Conservation (phyloP, 2,113 vertebrate genomes). For the Chionomys nivalis region DNA sequence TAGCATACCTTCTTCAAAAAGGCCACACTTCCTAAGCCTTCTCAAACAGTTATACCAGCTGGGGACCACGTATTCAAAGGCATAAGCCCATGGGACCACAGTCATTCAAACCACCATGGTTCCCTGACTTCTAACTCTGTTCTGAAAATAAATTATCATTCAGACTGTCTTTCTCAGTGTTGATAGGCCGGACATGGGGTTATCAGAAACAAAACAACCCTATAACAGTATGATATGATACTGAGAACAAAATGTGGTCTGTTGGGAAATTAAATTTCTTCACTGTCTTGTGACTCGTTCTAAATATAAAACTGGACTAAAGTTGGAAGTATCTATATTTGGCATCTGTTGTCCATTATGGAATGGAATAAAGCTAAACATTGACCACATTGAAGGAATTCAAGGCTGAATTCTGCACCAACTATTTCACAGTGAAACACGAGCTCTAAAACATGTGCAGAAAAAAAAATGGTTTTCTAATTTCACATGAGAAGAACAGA, state of each 20-base stretch:
- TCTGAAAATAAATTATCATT: slow-evolving; percentile 31
- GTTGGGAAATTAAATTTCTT: slow-evolving; percentile 59
- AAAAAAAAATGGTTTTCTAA: slow-evolving; percentile 43
- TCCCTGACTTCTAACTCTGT: slow-evolving; percentile 3
- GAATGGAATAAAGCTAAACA: slow-evolving; percentile 70
- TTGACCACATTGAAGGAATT: slow-evolving; percentile 48
- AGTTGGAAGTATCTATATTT: slow-evolving; percentile 60
- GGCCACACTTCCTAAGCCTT: background rate
- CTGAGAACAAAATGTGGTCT: slow-evolving; percentile 47
- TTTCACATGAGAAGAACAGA: slow-evolving; percentile 22
- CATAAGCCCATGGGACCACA: background rate
- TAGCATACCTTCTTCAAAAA: background rate
- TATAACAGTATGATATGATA: background rate
- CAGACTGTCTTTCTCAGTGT: slow-evolving; percentile 8
- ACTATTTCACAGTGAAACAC: slow-evolving; percentile 33
- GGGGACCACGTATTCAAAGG: background rate
- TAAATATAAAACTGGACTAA: slow-evolving; percentile 62
- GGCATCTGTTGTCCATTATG: slow-evolving; percentile 68
- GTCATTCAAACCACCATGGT: background rate
- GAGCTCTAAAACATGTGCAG: background rate
- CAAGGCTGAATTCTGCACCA: slow-evolving; percentile 45
- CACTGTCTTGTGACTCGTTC: slow-evolving; percentile 54
- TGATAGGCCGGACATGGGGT: background rate
- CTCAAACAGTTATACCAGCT: background rate
- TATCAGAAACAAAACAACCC: slow-evolving; percentile 37